phyloP scores from a whole-genome alignment of 2,888 invertebrate species.

The Brachyopa scutellaris region DNA sequence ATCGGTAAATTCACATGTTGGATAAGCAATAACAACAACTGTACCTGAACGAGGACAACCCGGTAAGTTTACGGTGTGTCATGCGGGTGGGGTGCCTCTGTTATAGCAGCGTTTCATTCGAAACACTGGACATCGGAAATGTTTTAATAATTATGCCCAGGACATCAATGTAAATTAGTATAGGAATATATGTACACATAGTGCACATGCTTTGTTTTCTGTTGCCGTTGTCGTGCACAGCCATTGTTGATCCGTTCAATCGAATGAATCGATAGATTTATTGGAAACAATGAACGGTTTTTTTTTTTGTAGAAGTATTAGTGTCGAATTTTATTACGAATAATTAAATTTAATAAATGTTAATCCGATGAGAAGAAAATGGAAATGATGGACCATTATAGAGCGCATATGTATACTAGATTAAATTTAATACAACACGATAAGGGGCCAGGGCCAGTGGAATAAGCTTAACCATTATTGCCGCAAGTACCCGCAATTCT shows the following conservation, averaged over 20 bases:
- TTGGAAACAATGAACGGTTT: too few relatives aligned
- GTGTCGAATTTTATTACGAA: too few relatives aligned
- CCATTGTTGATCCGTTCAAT: constrained; percentile 38
- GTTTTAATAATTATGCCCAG: constrained; percentile 69
- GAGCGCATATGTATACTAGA: too few relatives aligned
- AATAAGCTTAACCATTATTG: too few relatives aligned
- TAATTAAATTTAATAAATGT: too few relatives aligned
- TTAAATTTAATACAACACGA: too few relatives aligned
- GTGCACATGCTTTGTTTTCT: constrained; percentile 38
- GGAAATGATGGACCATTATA: too few relatives aligned
- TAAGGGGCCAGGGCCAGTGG: too few relatives aligned
- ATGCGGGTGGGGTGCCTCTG: background rate
- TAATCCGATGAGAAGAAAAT: too few relatives aligned
- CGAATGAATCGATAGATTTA: constrained; percentile 50
- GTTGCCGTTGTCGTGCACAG: background rate
- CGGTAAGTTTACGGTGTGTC: constrained; percentile 3
- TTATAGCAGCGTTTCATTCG: constrained; percentile 9
- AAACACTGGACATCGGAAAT: constrained; percentile 42
- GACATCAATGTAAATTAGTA: constrained; percentile 69
- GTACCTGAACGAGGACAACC: background rate
- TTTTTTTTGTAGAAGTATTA: too few relatives aligned
- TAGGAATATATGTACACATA: too few relatives aligned
- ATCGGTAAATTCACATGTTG: constrained; percentile 67
- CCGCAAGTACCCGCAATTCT: too few relatives aligned
- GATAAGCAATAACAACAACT: constrained; percentile 44